Evolutionary conservation across 1,140 invertebrate species (phyloP), one percentile per base, ranked within the genome.

Genomic region (Rhagoletis zephyria): DNA sequence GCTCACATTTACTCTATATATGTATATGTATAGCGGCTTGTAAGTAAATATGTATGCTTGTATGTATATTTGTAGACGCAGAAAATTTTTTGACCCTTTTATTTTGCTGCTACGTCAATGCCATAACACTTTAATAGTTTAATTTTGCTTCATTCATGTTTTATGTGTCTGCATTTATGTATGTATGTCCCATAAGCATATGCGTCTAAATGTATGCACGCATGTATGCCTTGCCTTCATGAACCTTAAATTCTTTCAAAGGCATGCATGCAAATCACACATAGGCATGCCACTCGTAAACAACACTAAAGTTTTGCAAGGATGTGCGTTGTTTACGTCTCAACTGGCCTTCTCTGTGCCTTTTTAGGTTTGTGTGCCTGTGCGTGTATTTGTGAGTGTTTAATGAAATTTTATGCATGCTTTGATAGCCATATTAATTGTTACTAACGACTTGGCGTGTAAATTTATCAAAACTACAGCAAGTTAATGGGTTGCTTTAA

Each of bases 391-490:
- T 67, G 40, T 67, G 3, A 40, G n/a, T 42, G 64, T 67, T 67
- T 67, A 40, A 67, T 67, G 64, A 67, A 67, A 67, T 67, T 67
- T 40, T 12, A 67, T 67, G 64, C 64, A 67, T 42, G 30, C 30
- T 67, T 67, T 67, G 12, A 10, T 67, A 67, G 5, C 3, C 10
- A 67, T 9, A 67, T 30, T 67, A 67, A 67, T 67, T 67, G 64
- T 67, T 40, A 67, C 64, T 42, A 67, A 67, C 64, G 64, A 40
- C 10, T 10, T 30, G 64, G 64, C 64, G 10, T 67, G 64, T 67
- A 67, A 67, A 67, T 67, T 67, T 67, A 42, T 67, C 64, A 67
- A 67, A 67, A 67, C 30, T 67, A 67, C 19, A 67, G 30, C 30
- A 67, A 67, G 64, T 67, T 40, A 40, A 40, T 40, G 12, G 64